Conservation (phyloP, 2,888 invertebrate genomes). For the Cistogaster globosa region DNA sequence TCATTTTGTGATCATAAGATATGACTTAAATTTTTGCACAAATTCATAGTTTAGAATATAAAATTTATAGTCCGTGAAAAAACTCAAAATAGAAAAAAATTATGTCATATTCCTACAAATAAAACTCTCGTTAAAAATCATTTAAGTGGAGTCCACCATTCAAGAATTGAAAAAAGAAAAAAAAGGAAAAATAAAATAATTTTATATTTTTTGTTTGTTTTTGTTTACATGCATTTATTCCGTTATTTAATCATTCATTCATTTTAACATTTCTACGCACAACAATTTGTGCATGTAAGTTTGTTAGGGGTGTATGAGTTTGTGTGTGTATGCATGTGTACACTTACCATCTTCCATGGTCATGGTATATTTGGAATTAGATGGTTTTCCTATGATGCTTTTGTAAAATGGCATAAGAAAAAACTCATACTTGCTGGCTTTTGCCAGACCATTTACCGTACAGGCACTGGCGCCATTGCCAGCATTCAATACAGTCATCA, state of each 20-base stretch:
- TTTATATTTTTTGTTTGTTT: neutral
- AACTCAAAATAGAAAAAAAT: neutral
- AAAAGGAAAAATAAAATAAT: slow-evolving; percentile 7
- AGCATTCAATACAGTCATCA: slow-evolving; percentile 90
- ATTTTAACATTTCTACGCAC: slow-evolving; percentile 31
- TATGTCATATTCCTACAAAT: neutral
- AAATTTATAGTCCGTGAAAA: too few relatives aligned
- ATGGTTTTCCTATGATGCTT: slow-evolving; percentile 93
- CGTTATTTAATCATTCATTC: slow-evolving; percentile 27
- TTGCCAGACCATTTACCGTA: slow-evolving; percentile 90
- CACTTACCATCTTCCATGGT: slow-evolving; percentile 93
- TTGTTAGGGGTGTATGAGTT: neutral
- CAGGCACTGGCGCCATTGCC: slow-evolving; percentile 86
- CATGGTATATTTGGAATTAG: slow-evolving; percentile 90
- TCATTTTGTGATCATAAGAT: too few relatives aligned
- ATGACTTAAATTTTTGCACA: too few relatives aligned
- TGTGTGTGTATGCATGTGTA: slow-evolving; percentile 56
- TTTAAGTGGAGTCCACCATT: neutral
- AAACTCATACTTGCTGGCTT: slow-evolving; percentile 94
- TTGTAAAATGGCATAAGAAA: slow-evolving; percentile 95
- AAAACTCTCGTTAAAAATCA: neutral
- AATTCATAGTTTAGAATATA: too few relatives aligned
- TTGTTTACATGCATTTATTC: slow-evolving; percentile 21
- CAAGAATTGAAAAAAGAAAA: neutral
- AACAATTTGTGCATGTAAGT: slow-evolving; percentile 18